Base-by-base conservation (phyloP, 2,113 vertebrate species). In the Aptenodytes forsteri region DNA sequence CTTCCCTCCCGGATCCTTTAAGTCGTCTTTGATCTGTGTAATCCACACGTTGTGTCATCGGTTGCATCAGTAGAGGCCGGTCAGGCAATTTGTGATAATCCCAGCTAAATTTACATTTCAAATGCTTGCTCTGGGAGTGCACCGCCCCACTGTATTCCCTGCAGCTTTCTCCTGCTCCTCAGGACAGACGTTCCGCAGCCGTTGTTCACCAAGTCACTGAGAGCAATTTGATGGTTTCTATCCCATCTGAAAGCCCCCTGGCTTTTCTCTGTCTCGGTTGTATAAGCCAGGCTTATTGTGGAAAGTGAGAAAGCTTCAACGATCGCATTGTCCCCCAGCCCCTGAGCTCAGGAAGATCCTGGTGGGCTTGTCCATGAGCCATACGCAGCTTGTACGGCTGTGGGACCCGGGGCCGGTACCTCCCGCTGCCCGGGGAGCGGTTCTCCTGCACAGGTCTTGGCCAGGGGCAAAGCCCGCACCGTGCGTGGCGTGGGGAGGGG, bases 11-110 rank as follows among this genome's bases (percentile, higher is more conserved):
- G 86, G 72, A 87, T 89, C 49, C 67, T 86, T 83, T 52, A 88
- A 90, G 9, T 67, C 26, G 7, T 61, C 67, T 96, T 96, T 93
- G 79, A 93, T 92, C 86, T 77, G 54, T 62, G 58, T 86, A 86
- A 93, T 59, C 79, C 86, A 80, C 61, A 64, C 1, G 0, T 34
- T 73, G 83, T 92, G 90, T 69, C 73, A 59, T 88, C 4, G 0
- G 14, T 80, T 90, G 76, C 79, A 90, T 94, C 73, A 21, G 30
- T 30, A 80, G 79, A 94, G 86, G 76, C 71, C 0, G 0, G 62
- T 73, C 76, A 42, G 89, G 91, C 95, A 88, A 52, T 94, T 81
- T 89, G 87, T 73, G 87, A 81, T 95, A 94, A 93, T 93, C 89
- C 72, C 54, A 58, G 42, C 27, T 44, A 64, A 81, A 96, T 90